Percentiles rank a stretch among this genome's conserved stretches.
Conservation (phyloP, 1,140 invertebrate species). For the Bombus impatiens region DNA sequence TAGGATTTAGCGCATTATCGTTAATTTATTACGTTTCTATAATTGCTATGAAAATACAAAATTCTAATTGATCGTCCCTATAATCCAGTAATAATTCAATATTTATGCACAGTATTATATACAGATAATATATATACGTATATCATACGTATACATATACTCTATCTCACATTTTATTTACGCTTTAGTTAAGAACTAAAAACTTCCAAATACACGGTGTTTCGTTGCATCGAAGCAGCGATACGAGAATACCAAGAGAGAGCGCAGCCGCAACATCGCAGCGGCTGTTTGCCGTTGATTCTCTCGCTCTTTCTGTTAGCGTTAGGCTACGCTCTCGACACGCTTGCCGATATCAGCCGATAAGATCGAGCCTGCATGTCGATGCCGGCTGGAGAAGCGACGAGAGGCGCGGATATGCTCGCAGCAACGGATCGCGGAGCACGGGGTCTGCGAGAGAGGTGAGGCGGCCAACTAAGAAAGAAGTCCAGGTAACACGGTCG, state of each 20-base stretch:
- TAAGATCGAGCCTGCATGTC: conserved; percentile 67
- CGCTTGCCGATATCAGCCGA: conserved; percentile 70
- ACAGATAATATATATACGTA: too few species aligned
- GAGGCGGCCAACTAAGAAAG: not conserved
- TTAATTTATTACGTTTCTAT: too few species aligned
- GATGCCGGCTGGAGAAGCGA: conserved; percentile 37
- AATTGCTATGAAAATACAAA: too few species aligned
- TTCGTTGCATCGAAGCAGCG: too few species aligned
- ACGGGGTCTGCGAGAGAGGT: not conserved
- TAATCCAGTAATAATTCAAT: too few species aligned
- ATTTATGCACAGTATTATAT: too few species aligned
- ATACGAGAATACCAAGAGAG: not conserved
- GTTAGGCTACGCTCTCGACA: conserved; percentile 55
- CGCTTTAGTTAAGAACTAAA: not conserved
- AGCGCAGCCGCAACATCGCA: not conserved
- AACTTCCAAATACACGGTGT: too few species aligned
- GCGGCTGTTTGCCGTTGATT: not conserved
- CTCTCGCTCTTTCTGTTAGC: conserved; percentile 20
- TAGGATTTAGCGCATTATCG: too few species aligned
- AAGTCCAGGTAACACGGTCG: conserved; percentile 43
- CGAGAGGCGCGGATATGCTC: conserved; percentile 36
- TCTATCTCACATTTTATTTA: too few species aligned
- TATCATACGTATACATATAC: too few species aligned
- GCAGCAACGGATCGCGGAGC: not conserved
- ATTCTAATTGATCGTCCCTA: too few species aligned